phyloP scores from a whole-genome alignment of 2,888 invertebrate species.

The Melanargia galathea region DNA sequence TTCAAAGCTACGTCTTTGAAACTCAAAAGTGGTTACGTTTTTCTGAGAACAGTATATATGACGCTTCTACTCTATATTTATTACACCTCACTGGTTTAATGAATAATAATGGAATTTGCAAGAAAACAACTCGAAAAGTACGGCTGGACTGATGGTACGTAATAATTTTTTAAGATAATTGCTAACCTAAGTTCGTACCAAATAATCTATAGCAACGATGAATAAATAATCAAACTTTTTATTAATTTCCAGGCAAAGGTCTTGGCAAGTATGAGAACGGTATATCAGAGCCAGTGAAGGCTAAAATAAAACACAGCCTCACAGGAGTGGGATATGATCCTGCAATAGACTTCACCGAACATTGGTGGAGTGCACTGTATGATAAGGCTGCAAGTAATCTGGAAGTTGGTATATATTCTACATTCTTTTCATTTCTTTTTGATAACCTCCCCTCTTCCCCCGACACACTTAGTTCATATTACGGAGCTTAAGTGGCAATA shows the following conservation, averaged over 20 bases:
- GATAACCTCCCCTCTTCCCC: no score
- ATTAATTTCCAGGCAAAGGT: slow-evolving; percentile 85
- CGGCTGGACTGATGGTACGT: slow-evolving; percentile 87
- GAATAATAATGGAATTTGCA: slow-evolving; percentile 84
- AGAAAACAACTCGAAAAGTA: slow-evolving; percentile 87
- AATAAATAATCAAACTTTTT: neutral
- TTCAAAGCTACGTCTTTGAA: no score
- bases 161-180: neutral
- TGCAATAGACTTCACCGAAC: slow-evolving; percentile 88
- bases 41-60: no score
- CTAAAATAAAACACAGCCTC: slow-evolving; percentile 90
- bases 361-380: slow-evolving; percentile 93
- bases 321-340: slow-evolving; percentile 90
- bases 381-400: slow-evolving; percentile 88
- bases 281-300: slow-evolving; percentile 88
- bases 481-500: no score
- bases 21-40: no score
- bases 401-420: slow-evolving; percentile 61
- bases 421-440: neutral
- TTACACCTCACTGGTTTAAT: neutral
- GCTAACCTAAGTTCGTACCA: neutral
- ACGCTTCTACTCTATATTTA: no score
- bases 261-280: slow-evolving; percentile 91
- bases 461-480: no score
- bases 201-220: no score